Evolutionary conservation across 2,113 vertebrate genomes (phyloP), one percentile per base, ranked within the genome.

Genomic region (Stegastes partitus): DNA sequence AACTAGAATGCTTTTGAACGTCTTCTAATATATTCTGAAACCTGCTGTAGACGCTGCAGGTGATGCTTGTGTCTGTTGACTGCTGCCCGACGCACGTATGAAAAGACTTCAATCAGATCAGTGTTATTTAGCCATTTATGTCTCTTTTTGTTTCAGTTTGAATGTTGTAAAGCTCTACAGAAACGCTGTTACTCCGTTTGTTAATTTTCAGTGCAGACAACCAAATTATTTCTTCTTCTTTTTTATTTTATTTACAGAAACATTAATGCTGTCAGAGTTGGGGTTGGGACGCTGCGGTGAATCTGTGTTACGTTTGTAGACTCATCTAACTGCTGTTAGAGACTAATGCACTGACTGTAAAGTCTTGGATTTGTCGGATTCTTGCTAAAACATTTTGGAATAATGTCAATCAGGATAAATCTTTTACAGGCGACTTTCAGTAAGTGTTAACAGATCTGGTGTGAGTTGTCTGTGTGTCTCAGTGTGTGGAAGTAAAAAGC

Each of bases 21-120:
- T 53, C n/a, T 22, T 49, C 5, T 57, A 56, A 78, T 65, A 59
- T 56, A 71, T 74, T 42, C 15, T 45, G 47, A 76, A 67, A 14
- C 9, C 18, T 49, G 12, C 53, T 34, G 19, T 70, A 39, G 53
- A 82, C 18, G 45, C 66, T 59, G 34, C 47, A 86, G 51, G 68
- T 51, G 92, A 94, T 92, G 92, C 91, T 81, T 82, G 62, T 82
- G 81, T 74, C 85, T 95, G 93, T 95, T 91, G 96, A 94, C 91
- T 93, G 58, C 76, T 94, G 88, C 90, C 80, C 75, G 45, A 45
- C 44, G 73, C 14, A 47, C 14, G 31, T 71, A 67, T 76, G 62
- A 56, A 66, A 63, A 88, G 82, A 88, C 18, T 18, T 79, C 67
- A 57, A 26, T 79, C 84, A 91, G 85, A 89, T 93, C 90, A 95